Evolutionary conservation across 1,140 invertebrate species (phyloP).

Genomic region (Apolygus lucorum): DNA sequence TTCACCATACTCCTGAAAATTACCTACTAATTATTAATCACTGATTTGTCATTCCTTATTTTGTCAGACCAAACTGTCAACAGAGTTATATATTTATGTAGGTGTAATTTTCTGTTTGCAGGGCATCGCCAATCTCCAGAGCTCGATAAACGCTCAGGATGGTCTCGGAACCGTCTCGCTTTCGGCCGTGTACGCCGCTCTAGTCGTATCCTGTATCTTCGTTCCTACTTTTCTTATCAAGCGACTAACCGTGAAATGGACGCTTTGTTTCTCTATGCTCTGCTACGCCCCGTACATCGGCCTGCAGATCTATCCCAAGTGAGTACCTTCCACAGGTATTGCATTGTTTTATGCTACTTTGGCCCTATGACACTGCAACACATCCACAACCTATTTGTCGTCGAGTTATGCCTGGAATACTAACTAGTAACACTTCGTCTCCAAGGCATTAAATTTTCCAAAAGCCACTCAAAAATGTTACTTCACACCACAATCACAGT

Average conservation of each 20-base stretch:
- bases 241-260: constrained; percentile 89
- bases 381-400: too few relatives aligned
- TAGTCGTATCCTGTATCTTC: constrained; percentile 87
- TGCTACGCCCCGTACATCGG: constrained; percentile 90
- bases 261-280: constrained; percentile 78
- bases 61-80: too few relatives aligned
- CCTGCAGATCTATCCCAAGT: constrained; percentile 75
- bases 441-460: too few relatives aligned
- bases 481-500: too few relatives aligned
- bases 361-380: too few relatives aligned
- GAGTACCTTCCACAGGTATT: neutral
- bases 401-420: too few relatives aligned
- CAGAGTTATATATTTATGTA: too few relatives aligned
- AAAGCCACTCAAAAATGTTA: too few relatives aligned
- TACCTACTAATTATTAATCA: too few relatives aligned
- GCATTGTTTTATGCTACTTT: neutral
- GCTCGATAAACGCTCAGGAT: constrained; percentile 73
- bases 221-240: constrained; percentile 82
- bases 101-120: neutral
- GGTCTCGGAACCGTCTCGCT: constrained; percentile 72
- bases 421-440: too few relatives aligned
- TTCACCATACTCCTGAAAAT: too few relatives aligned
- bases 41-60: too few relatives aligned
- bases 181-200: constrained; percentile 76
- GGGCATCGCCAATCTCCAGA: constrained; percentile 81